Percentiles rank a stretch among this genome's conserved stretches.
These are phyloP conservation scores for Acrossocheilus wenchowensis DNA, from an alignment of 2,797 vertebrate species.

Conservation along the genomic window DNA sequence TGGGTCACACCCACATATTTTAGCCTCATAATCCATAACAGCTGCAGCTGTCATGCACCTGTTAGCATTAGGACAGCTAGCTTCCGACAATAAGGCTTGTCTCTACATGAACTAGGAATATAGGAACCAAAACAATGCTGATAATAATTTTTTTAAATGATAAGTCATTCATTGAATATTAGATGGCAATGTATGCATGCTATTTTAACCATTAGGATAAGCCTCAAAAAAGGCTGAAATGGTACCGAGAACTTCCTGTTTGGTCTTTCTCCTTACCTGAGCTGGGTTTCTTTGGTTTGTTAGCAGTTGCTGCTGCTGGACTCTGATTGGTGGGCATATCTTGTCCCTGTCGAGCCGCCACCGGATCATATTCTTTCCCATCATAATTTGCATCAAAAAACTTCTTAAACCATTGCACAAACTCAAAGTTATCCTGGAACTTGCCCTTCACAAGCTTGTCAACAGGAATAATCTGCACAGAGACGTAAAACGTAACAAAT, in stretches of 20 bases:
- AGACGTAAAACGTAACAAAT: background rate
- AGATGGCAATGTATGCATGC: background rate
- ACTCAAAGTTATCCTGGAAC: conserved; percentile 93
- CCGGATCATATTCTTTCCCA: conserved; percentile 87
- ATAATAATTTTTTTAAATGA: background rate
- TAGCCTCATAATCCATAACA: conserved; percentile 34
- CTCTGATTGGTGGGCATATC: conserved; percentile 75
- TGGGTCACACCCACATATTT: conserved; percentile 45
- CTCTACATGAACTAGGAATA: background rate
- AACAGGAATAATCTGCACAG: conserved; percentile 84
- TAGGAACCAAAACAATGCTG: background rate
- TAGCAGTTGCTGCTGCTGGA: conserved; percentile 76
- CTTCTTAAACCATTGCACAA: conserved; percentile 92
- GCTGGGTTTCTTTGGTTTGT: conserved; percentile 82
- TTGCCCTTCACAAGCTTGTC: conserved; percentile 90
- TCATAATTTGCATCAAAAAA: conserved; percentile 91
- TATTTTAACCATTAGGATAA: background rate
- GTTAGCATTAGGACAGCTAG: conserved; percentile 33
- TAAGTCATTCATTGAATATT: background rate
- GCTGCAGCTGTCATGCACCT: conserved; percentile 43
- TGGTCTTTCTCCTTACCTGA: conserved; percentile 62
- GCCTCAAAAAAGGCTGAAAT: too few species aligned
- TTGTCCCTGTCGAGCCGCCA: conserved; percentile 85
- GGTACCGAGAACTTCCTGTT: background rate
- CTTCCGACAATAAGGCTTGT: background rate